phyloP scores from a whole-genome alignment of 2,797 vertebrate genomes.

The Melanotaenia trifasciata region DNA sequence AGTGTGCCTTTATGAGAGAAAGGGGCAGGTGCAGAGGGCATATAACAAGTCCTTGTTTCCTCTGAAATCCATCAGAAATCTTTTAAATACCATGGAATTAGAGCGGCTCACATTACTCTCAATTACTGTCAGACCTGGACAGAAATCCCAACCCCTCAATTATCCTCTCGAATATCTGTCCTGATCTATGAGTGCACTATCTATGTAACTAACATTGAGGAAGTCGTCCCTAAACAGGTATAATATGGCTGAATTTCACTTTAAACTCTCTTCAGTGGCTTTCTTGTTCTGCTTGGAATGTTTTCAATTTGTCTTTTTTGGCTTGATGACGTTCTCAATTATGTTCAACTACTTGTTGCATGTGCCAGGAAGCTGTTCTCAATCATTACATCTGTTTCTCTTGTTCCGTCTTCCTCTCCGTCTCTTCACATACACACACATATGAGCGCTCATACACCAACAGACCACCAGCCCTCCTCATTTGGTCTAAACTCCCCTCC shows the following conservation, averaged over 20 bases:
- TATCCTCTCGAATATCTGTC: constrained; percentile 48
- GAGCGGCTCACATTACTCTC: constrained; percentile 71
- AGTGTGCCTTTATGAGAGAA: constrained; percentile 54
- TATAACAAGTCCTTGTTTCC: constrained; percentile 69
- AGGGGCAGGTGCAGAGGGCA: constrained; percentile 67
- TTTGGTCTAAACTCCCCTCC: constrained; percentile 70
- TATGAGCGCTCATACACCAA: constrained; percentile 21
- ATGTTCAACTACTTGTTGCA: constrained; percentile 58
- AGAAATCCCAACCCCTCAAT: constrained; percentile 45
- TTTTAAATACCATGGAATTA: constrained; percentile 70
- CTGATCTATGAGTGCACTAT: constrained; percentile 5
- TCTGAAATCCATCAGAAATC: constrained; percentile 69
- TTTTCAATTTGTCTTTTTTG: constrained; percentile 44
- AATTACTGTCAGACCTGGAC: constrained; percentile 70
- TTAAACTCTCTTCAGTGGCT: constrained; percentile 6
- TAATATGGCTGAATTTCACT: constrained; percentile 19
- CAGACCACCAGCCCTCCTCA: constrained; percentile 59
- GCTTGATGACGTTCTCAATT: constrained; percentile 62
- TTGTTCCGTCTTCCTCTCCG: constrained; percentile 27
- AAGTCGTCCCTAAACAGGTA: constrained; percentile 40
- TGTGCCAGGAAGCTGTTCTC: constrained; percentile 63
- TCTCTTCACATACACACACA: constrained; percentile 11
- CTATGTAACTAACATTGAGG: not conserved
- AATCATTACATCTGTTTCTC: constrained; percentile 62
- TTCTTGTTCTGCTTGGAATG: constrained; percentile 34